phyloP scores from a whole-genome alignment of 1,140 invertebrate species.

The Drosophila azteca region DNA sequence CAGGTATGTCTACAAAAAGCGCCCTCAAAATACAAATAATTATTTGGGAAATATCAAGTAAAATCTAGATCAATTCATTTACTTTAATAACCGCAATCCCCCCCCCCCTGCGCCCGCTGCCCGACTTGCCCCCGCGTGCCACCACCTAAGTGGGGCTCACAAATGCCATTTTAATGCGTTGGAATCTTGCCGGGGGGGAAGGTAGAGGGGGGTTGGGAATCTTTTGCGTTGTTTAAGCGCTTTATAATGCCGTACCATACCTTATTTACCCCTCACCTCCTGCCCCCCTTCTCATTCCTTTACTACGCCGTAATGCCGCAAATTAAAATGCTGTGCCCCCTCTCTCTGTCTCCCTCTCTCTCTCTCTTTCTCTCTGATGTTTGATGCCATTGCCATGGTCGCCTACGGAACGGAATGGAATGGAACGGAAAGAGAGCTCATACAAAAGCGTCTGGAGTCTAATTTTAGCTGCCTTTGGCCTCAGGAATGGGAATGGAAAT shows the following conservation, averaged over 20 bases:
- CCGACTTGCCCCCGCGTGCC: too few relatives aligned
- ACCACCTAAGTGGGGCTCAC: constrained; percentile 23
- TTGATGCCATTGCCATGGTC: constrained; percentile 50
- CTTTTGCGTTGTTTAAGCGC: constrained; percentile 32
- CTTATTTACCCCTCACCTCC: neutral
- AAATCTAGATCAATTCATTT: neutral
- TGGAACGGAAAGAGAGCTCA: constrained; percentile 8
- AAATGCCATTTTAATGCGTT: constrained; percentile 28
- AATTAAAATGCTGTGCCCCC: constrained; percentile 69
- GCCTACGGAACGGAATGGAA: constrained; percentile 37
- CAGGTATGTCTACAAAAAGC: constrained; percentile 51
- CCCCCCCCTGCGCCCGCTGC: neutral
- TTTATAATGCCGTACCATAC: constrained; percentile 34
- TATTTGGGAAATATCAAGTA: constrained; percentile 25
- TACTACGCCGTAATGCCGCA: constrained; percentile 67
- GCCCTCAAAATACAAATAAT: neutral
- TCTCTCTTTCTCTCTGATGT: neutral
- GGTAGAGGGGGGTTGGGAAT: constrained; percentile 1
- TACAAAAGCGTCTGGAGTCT: constrained; percentile 70
- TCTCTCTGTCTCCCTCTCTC: too few relatives aligned
- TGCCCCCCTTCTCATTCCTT: constrained; percentile 5
- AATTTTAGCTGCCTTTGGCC: constrained; percentile 64
- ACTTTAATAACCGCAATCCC: neutral
- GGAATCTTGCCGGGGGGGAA: neutral
- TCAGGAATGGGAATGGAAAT: constrained; percentile 25